Evolutionary conservation across 2,797 vertebrate species (phyloP).

Genomic region (Acanthurus tractus): DNA sequence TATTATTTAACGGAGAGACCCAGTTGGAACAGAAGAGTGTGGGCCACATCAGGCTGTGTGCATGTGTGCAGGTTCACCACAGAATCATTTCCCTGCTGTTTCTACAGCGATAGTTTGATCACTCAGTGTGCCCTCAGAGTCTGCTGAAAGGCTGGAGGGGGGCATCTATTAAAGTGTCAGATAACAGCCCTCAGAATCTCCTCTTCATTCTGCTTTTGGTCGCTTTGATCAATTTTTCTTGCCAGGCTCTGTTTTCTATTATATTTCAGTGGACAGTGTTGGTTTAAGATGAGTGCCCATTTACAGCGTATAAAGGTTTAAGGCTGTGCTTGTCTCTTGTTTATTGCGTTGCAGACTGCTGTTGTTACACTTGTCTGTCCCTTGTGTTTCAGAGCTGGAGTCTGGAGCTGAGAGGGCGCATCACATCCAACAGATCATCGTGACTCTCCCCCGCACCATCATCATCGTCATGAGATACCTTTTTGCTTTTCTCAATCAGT

Average conservation of each 20-base stretch:
- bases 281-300: neutral
- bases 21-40: conserved; percentile 46
- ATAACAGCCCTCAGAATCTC: conserved; percentile 33
- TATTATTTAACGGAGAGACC: conserved; percentile 53
- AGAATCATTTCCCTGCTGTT: conserved; percentile 47
- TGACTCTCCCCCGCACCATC: conserved; percentile 93
- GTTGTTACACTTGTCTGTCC: neutral
- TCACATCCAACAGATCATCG: conserved; percentile 94
- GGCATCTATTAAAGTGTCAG: conserved; percentile 55
- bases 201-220: conserved; percentile 15
- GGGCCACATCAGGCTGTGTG: conserved; percentile 48
- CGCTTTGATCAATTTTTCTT: conserved; percentile 14
- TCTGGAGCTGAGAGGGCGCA: conserved; percentile 92
- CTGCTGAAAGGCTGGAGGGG: conserved; percentile 33
- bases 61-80: conserved; percentile 50
- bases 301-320: neutral
- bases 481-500: conserved; percentile 99
- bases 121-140: conserved; percentile 27
- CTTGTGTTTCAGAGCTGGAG: conserved; percentile 91
- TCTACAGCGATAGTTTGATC: conserved; percentile 59
- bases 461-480: conserved; percentile 99
- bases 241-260: conserved; percentile 8
- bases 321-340: conserved; percentile 6
- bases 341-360: neutral
- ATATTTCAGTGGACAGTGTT: conserved; percentile 24